Base-by-base conservation (phyloP, 1,140 invertebrate species). In the Prorops nasuta region DNA sequence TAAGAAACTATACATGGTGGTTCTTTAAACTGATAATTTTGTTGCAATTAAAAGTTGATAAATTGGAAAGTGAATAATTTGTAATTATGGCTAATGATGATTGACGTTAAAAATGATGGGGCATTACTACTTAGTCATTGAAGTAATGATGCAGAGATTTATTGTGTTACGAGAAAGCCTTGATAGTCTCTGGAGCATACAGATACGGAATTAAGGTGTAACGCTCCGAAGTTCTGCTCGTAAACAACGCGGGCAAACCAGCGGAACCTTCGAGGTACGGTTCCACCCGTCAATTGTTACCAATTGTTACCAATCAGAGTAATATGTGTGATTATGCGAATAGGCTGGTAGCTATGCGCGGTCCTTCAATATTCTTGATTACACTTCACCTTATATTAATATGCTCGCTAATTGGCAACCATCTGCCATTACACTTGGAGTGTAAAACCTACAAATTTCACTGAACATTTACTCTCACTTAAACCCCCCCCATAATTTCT, bases 281-380 rank as follows among this genome's bases (percentile, higher is more conserved):
- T 68, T 65, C 70, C 72, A 71, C 72, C 72, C 72, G 72, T 74
- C 71, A 74, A 76, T 76, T 76, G 71, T 74, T 75, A 73, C 71
- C 69, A 72, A 75, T 75, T 72, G 70, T 75, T 75, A 54, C 71
- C 70, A 75, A 75, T 75, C 71, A 73, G 63, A 69, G 71, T 74
- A 74, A 76, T 74, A 69, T 67, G 69, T 74, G 73, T 76, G 67
- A 74, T 76, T 76, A 75, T 56, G 47, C 40, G 60, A 59, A 60
- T 58, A 66, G 68, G 64, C 62, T 67, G 62, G 62, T 59, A 64
- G 63, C 64, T 60, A 59, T 66, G 65, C 54, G 61, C 61, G 54
- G 45, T n/a, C n/a, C n/a, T n/a, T n/a, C n/a, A n/a, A n/a, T n/a
- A n/a, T n/a, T n/a, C n/a, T 50, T 60, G 56, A 69, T 66, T 71